Base-by-base conservation (phyloP, 2,888 invertebrate species). In the Parnassius orleans region DNA sequence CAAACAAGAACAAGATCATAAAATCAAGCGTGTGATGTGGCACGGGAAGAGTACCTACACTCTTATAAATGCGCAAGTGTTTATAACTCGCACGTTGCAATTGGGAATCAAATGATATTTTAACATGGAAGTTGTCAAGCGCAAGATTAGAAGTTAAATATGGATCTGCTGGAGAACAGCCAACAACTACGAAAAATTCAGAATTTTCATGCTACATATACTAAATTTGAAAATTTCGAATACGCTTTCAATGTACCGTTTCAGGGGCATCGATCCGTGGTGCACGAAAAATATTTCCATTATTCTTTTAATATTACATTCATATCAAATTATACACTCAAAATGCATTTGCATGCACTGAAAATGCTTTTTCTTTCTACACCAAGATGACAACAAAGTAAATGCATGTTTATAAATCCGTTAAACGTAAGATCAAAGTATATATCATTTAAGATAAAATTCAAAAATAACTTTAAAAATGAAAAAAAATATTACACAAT, bases 111-210 rank as follows among this genome's bases (percentile, higher is more conserved):
- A 72, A 68, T 56, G 47, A 63, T 64, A 24, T 59, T 66, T 63
- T 48, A 57, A 64, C 53, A 48, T 68, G 64, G 64, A 72, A 69
- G 72, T 72, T 75, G 76, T 77, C 76, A 71, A 71, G 70, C 70
- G 70, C 71, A 70, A 78, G 77, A 82, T 79, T 78, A 80, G 76
- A 74, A 72, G 75, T 79, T 81, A 84, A 77, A 79, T 81, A 80
- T 76, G 79, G 78, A 80, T 68, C 72, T 67, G 69, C 78, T 87
- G 87, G 87, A 84, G 66, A 67, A 65, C 65, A 44, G 86, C 87
- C 86, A 87, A 84, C 67, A 70, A 72, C 70, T 61, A 75, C 71
- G 75, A 75, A 75, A 71, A 71, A 71, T 72, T 77, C 77, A 75
- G 73, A 71, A 70, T 72, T 80, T 79, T 73, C 73, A 70, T 70